Conservation (phyloP, 2,113 vertebrate genomes). For the Glaucomys volans region DNA sequence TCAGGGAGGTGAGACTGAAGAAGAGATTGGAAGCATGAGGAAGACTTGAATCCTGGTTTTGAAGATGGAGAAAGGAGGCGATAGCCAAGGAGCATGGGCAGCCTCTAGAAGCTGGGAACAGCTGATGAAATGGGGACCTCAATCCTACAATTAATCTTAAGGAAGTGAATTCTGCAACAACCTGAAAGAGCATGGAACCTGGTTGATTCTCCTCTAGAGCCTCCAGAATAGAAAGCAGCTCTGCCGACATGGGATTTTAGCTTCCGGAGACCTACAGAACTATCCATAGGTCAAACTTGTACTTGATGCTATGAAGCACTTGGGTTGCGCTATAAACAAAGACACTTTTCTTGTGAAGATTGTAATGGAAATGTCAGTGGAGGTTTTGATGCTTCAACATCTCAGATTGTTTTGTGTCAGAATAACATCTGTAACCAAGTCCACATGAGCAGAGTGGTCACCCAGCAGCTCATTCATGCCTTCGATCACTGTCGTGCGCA, state of each 20-base stretch:
- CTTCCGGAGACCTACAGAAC: background rate
- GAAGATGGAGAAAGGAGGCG: background rate
- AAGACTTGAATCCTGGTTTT: background rate
- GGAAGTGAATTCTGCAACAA: background rate
- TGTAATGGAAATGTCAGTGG: slow-evolving; percentile 95
- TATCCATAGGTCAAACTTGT: too few species aligned
- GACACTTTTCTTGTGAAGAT: slow-evolving; percentile 98
- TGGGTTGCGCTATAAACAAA: slow-evolving; percentile 90
- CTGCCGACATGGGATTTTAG: background rate
- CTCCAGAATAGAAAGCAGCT: background rate
- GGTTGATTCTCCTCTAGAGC: background rate
- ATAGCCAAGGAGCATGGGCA: background rate
- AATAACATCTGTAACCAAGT: too few species aligned
- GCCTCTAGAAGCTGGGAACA: background rate
- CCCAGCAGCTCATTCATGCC: too few species aligned
- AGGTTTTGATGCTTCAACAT: slow-evolving; percentile 94
- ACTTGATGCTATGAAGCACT: too few species aligned
- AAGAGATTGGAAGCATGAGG: background rate
- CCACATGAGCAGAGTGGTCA: too few species aligned
- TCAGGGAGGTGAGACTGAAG: background rate
- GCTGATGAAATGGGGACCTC: background rate
- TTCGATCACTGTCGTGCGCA: too few species aligned
- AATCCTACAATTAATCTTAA: background rate
- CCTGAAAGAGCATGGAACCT: background rate
- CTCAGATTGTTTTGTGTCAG: too few species aligned